phyloP scores from a whole-genome alignment of 2,113 vertebrate species.

The Passer montanus region DNA sequence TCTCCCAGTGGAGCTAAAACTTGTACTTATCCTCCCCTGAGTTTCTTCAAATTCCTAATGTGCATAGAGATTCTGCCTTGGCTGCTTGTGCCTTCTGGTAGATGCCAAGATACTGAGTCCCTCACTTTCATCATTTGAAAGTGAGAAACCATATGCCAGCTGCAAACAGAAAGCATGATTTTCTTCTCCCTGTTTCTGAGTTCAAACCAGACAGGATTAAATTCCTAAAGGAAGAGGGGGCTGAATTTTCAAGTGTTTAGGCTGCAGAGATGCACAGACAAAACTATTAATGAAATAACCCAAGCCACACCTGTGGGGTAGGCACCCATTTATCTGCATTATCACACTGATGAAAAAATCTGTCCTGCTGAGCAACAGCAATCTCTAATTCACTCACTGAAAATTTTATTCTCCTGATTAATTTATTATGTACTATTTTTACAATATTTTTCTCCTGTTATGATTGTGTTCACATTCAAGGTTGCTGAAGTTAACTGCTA shows the following conservation, averaged over 20 bases:
- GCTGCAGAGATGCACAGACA: constrained; percentile 1
- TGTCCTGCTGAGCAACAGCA: not conserved
- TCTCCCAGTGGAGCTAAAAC: not conserved
- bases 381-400: not conserved
- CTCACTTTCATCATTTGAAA: not conserved
- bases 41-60: not conserved
- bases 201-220: not conserved
- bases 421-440: not conserved
- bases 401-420: not conserved
- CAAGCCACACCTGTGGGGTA: not conserved
- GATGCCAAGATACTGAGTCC: not conserved
- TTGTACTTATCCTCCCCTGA: not conserved
- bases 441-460: not conserved
- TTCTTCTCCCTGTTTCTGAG: not conserved
- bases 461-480: not conserved
- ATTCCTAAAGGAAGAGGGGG: not conserved
- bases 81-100: not conserved
- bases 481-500: not conserved
- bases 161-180: not conserved
- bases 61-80: not conserved
- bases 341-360: constrained; percentile 1
- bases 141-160: not conserved
- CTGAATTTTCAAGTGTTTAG: constrained; percentile 36
- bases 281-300: constrained; percentile 17
- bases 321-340: not conserved